Conservation (phyloP, 2,797 vertebrate genomes). For the Channallabes apus region DNA sequence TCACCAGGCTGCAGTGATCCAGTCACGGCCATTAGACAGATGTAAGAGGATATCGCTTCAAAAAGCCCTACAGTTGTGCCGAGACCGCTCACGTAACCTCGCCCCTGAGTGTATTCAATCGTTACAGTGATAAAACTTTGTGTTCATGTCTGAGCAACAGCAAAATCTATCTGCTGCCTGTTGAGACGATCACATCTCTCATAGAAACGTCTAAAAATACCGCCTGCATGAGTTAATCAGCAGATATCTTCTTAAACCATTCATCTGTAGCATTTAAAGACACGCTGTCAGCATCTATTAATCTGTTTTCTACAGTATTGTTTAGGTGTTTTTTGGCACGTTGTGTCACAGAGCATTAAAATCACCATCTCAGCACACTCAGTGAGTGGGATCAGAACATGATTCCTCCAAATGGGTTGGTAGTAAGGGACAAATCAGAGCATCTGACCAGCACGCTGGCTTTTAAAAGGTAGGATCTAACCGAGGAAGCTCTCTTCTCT, state of each 20-base stretch:
- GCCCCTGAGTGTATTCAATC: not conserved
- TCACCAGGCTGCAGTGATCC: slow-evolving; percentile 1
- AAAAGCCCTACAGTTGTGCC: slow-evolving; percentile 5
- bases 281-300: slow-evolving; percentile 8
- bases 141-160: slow-evolving; percentile 5
- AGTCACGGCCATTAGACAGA: slow-evolving; percentile 4
- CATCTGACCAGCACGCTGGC: not conserved
- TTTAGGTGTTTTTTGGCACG: slow-evolving; percentile 17
- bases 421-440: slow-evolving; percentile 6
- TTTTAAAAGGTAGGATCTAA: slow-evolving; percentile 15
- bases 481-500: slow-evolving; percentile 4
- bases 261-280: slow-evolving; percentile 23
- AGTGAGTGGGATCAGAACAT: slow-evolving; percentile 15
- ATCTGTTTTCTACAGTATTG: not conserved
- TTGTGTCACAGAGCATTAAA: slow-evolving; percentile 24
- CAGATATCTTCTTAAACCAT: slow-evolving; percentile 38
- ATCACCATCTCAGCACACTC: slow-evolving; percentile 1
- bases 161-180: not conserved
- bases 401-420: slow-evolving; percentile 15
- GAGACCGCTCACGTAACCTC: slow-evolving; percentile 5
- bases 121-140: slow-evolving; percentile 19
- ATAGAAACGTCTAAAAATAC: slow-evolving; percentile 11
- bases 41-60: slow-evolving; percentile 17
- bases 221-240: slow-evolving; percentile 34
- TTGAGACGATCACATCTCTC: slow-evolving; percentile 3